A percentile compares a stretch with the other conserved stretches of the same genome.
Conservation (phyloP, 2,888 invertebrate genomes). For the Drosophila parthenogenetica region DNA sequence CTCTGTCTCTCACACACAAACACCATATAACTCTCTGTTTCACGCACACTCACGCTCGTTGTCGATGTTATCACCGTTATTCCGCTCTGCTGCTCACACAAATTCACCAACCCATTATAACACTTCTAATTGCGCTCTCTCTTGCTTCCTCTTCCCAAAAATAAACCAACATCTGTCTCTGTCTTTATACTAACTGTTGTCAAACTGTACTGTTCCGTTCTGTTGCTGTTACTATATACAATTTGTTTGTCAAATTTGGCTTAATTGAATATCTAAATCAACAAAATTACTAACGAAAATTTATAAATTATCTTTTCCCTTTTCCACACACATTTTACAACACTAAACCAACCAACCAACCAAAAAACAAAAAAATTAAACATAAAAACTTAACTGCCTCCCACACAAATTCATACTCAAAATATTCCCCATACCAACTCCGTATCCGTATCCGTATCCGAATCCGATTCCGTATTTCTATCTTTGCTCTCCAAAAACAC, state of each 20-base stretch:
- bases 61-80: conserved; percentile 38
- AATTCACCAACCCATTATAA: conserved; percentile 7
- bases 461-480: conserved; percentile 24
- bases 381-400: conserved; percentile 28
- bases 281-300: conserved; percentile 75
- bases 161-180: neutral
- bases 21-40: neutral
- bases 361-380: conserved; percentile 6
- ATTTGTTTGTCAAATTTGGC: conserved; percentile 62
- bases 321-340: conserved; percentile 1
- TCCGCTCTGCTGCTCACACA: conserved; percentile 7
- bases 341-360: conserved; percentile 1
- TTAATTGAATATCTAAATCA: conserved; percentile 44
- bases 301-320: conserved; percentile 55
- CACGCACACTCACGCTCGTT: conserved; percentile 30
- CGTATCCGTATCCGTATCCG: conserved; percentile 25
- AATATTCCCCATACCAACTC: conserved; percentile 18
- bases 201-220: conserved; percentile 22
- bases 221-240: conserved; percentile 36
- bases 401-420: conserved; percentile 35
- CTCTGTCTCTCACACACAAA: conserved; percentile 8
- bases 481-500: conserved; percentile 28
- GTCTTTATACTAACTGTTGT: conserved; percentile 13
- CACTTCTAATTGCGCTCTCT: neutral
- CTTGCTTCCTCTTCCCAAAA: conserved; percentile 2